Percentiles rank a stretch among this genome's conserved stretches.
phyloP scores from a whole-genome alignment of 2,888 invertebrate genomes.

The Macrophya annulata region DNA sequence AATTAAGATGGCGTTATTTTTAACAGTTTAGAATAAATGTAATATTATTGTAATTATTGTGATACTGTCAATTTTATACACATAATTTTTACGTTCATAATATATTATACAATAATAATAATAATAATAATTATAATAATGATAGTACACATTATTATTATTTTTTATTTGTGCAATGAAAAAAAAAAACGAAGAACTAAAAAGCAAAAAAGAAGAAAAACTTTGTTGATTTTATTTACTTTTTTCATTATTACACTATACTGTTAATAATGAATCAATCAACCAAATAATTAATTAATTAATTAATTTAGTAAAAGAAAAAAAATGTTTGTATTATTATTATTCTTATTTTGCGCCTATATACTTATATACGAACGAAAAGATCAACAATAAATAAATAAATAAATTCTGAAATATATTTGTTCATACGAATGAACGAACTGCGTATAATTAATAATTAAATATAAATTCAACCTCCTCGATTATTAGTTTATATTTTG shows the following conservation, averaged over 20 bases:
- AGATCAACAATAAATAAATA: not conserved
- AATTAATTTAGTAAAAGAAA: no score
- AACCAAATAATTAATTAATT: not conserved
- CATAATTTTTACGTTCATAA: slow-evolving; percentile 65
- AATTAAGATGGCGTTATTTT: slow-evolving; percentile 53
- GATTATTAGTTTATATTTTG: not conserved
- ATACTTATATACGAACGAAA: not conserved
- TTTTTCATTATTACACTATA: not conserved
- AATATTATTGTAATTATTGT: slow-evolving; percentile 63
- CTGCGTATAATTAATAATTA: not conserved
- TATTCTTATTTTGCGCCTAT: not conserved
- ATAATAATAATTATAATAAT: slow-evolving; percentile 15
- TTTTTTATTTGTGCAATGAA: not conserved
- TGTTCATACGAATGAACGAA: slow-evolving; percentile 23
- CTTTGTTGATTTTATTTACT: not conserved
- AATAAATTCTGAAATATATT: slow-evolving; percentile 48
- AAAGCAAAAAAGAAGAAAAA: not conserved
- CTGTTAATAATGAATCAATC: not conserved
- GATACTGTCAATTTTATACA: slow-evolving; percentile 68
- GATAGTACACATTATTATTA: not conserved
- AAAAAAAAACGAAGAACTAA: not conserved
- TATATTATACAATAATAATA: slow-evolving; percentile 41
- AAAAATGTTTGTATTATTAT: not conserved
- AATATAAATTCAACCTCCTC: not conserved
- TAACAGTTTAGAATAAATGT: slow-evolving; percentile 45